Conservation (phyloP, 2,888 invertebrate genomes). For the Tribolium freemani region DNA sequence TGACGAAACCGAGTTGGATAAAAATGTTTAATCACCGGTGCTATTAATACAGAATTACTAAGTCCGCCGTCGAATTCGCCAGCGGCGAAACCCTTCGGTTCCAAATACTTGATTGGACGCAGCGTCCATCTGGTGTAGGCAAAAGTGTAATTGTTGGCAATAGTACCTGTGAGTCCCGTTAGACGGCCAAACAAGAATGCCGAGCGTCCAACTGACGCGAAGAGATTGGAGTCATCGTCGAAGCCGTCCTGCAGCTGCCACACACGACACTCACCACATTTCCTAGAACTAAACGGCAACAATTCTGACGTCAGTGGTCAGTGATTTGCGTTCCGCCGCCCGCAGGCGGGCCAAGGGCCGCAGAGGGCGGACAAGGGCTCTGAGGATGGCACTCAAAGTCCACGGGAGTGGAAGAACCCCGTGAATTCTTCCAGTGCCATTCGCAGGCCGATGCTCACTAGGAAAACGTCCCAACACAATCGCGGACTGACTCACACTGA, state of each 20-base stretch:
- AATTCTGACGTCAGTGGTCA: constrained; percentile 51
- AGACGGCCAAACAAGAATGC: constrained; percentile 32
- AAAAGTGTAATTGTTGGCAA: constrained; percentile 31
- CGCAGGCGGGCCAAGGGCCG: background rate
- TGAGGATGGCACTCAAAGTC: constrained; percentile 80
- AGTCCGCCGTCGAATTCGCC: background rate
- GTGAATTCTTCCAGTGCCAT: constrained; percentile 92
- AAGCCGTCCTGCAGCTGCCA: constrained; percentile 26
- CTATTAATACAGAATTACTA: constrained; percentile 22
- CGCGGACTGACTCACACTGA: constrained; percentile 62
- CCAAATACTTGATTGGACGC: constrained; percentile 1
- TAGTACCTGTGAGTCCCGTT: constrained; percentile 46
- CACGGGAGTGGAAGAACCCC: constrained; percentile 79
- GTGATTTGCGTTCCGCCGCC: constrained; percentile 37
- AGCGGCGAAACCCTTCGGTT: background rate
- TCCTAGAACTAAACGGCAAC: constrained; percentile 51
- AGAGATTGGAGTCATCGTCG: constrained; percentile 18
- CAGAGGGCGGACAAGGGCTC: constrained; percentile 57
- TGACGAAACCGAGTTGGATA: constrained; percentile 19
- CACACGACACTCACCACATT: constrained; percentile 45
- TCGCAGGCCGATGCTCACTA: constrained; percentile 71
- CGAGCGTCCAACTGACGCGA: constrained; percentile 40
- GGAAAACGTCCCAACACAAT: constrained; percentile 47
- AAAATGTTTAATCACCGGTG: constrained; percentile 33
- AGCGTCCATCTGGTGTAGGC: constrained; percentile 8